Base-by-base conservation (phyloP, 2,797 vertebrate species). In the Apodemus agrarius region DNA sequence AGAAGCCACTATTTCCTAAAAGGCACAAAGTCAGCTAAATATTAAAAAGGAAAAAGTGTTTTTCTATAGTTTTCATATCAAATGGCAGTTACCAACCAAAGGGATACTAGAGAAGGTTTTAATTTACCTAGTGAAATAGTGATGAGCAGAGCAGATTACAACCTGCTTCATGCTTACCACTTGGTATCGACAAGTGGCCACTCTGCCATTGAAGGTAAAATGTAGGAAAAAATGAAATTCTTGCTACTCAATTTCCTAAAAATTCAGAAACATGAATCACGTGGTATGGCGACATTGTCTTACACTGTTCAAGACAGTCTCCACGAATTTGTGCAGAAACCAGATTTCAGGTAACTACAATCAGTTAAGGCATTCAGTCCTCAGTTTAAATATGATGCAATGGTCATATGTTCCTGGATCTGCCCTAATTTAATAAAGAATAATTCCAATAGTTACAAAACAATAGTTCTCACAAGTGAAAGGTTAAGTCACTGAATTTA, bases 121-220 rank as follows among this genome's bases (percentile, higher is more conserved):
- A 22, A 84, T 80, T 95, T 90, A 83, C 80, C 24, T 29, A 24
- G 26, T 93, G n/a, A 80, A 95, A 78, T 52, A 46, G 75, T 12
- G 1, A 90, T 31, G 24, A 11, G 13, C 29, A 87, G 6, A 65
- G 8, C 7, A 40, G 46, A 34, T 67, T 61, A 26, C 43, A 69
- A 24, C 14, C 43, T 57, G 17, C n/a, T 57, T 7, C 43, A 3
- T 13, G 5, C 6, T 91, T 84, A 84, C 31, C 22, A 81, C 46
- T 95, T 95, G 80, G 16, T 63, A 81, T 89, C 16, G 61, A 91
- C 29, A 85, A 17, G 83, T 34, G 74, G 26, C 26, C 37, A 86
- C 91, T 96, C 79, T 3, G 78, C 40, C 40, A 91, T 57, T 65
- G 40, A 12, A 93, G 8, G 8, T 78, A 72, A 97, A 83, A 84